Conservation (phyloP, 2,797 vertebrate genomes). For the Acrocephalus scirpaceus region DNA sequence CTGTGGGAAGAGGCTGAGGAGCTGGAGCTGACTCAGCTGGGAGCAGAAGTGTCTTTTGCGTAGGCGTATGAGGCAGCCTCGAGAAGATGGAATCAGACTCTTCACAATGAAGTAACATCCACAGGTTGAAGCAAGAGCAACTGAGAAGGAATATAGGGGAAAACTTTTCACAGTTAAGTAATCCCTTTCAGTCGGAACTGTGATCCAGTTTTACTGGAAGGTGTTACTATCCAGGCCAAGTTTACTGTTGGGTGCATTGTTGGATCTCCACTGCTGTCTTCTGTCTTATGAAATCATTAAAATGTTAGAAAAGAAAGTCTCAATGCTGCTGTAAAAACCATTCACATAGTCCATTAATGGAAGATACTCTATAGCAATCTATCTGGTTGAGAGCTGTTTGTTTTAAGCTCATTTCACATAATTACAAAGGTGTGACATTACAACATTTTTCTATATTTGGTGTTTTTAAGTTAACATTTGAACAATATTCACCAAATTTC, state of each 20-base stretch:
- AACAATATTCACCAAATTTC: background rate
- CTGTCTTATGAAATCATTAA: background rate
- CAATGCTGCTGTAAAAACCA: background rate
- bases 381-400: background rate
- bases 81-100: background rate
- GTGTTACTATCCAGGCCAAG: background rate
- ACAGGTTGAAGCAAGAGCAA: background rate
- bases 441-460: background rate
- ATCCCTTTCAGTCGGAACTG: background rate
- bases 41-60: background rate
- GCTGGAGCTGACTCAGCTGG: background rate
- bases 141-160: background rate
- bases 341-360: background rate
- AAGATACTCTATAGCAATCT: background rate
- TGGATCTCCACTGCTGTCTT: background rate
- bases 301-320: background rate
- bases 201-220: background rate
- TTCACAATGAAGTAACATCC: background rate
- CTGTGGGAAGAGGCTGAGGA: background rate
- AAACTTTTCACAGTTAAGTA: background rate
- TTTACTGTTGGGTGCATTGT: background rate
- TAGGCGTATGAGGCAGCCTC: background rate
- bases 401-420: background rate
- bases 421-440: background rate
- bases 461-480: background rate